Base-by-base conservation (phyloP, 2,797 vertebrate species). In the Sebastes goodei region DNA sequence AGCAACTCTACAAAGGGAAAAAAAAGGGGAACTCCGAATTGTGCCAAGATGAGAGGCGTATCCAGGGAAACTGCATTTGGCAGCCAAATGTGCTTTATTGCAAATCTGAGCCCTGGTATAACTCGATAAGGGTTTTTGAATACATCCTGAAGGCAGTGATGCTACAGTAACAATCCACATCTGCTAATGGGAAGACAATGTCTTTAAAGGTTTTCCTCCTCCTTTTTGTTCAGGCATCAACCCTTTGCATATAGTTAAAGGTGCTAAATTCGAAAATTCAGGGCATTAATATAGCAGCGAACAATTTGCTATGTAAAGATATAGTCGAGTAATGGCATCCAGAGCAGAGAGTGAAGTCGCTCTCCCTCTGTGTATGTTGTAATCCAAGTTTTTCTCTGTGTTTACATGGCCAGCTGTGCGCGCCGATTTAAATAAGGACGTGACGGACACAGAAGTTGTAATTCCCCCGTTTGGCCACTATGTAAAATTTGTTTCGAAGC, bases 191-290 rank as follows among this genome's bases (percentile, higher is more conserved):
- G 5, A 74, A 55, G 42, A 57, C n/a, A 59, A 53, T 17, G 7
- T 53, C 42, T 71, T 12, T 49, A 49, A 56, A 69, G 27, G 10
- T 25, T 71, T 61, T 17, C 23, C 23, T 7, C 5, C 35, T 29
- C 5, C 8, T 1, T 33, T 65, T 63, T 65, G 7, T 63, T 21
- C 4, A 61, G 25, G 53, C 65, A 56, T 57, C 55, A 68, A 32
- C 21, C 17, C 32, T 83, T 80, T 87, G 72, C 68, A 76, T 70
- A 46, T 10, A 35, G n/a, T 76, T 73, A 81, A 77, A 63, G n/a
- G 33, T 46, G 35, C 2, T 65, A 1, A 9, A 25, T 64, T 53
- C 0, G 9, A 21, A 53, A 53, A 53, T 53, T 53, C 52, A 21
- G 8, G 15, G 49, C 49, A 53, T 10, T 53, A 53, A 53, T n/a